These are phyloP conservation scores for Nyctibius bracteatus DNA, from an alignment of 2,113 vertebrate genomes.

Conservation along the genomic window DNA sequence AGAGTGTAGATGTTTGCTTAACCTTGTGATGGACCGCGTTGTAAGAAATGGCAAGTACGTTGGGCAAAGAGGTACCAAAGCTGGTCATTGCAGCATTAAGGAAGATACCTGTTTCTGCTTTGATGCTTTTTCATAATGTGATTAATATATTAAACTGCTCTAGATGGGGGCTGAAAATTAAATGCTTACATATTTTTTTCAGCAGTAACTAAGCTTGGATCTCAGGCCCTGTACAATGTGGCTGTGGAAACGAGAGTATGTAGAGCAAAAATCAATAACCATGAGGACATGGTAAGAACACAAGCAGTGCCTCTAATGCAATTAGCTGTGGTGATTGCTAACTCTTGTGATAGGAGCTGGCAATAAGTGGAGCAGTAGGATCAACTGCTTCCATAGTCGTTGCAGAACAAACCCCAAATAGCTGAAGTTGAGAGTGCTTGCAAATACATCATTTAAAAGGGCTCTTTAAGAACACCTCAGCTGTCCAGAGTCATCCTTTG, in stretches of 20 bases:
- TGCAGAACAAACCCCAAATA: not conserved
- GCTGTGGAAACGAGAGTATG: not conserved
- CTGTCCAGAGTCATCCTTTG: not conserved
- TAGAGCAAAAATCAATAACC: not conserved
- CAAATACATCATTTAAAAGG: not conserved
- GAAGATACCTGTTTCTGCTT: not conserved
- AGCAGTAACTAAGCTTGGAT: not conserved
- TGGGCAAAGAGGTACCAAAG: not conserved
- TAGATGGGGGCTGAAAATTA: not conserved
- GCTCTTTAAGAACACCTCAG: not conserved
- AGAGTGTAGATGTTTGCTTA: not conserved
- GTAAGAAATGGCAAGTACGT: not conserved
- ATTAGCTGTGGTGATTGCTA: not conserved
- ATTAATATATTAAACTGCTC: not conserved
- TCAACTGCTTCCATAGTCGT: not conserved
- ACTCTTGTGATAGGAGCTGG: not conserved
- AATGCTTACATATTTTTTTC: not conserved
- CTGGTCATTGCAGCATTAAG: not conserved
- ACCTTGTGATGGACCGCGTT: fast-evolving
- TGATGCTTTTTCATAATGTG: not conserved
- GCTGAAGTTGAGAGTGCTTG: not conserved
- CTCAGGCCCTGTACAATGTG: not conserved
- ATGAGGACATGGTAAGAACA: not conserved
- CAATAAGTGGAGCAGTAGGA: not conserved
- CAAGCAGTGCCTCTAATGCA: not conserved